A percentile compares a stretch with the other conserved stretches of the same genome.
Evolutionary conservation across 2,888 invertebrate species (phyloP).

Genomic region (Ophioninae sp.): DNA sequence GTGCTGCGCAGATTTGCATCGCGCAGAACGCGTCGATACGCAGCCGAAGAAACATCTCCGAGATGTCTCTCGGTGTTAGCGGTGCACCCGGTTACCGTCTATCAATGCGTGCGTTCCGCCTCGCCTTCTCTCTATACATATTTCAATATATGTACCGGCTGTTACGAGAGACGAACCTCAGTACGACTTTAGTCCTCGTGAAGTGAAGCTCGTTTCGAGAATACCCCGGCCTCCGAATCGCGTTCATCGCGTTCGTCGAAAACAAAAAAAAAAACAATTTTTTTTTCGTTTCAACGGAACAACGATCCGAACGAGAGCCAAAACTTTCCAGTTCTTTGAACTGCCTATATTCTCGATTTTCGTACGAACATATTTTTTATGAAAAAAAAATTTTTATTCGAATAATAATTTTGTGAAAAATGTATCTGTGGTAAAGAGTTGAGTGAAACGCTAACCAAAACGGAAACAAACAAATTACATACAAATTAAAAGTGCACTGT

Average conservation of each 20-base stretch:
- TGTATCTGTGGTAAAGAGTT: neutral
- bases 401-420: neutral
- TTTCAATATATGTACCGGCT: slow-evolving; percentile 46
- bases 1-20: slow-evolving; percentile 72
- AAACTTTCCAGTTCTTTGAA: neutral
- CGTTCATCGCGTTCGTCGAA: neutral
- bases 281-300: neutral
- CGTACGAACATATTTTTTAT: neutral
- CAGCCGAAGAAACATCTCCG: slow-evolving; percentile 50
- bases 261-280: neutral
- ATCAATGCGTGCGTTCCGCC: slow-evolving; percentile 3
- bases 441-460: neutral
- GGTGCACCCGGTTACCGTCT: slow-evolving; percentile 26
- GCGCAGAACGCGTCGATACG: slow-evolving; percentile 62
- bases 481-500: neutral
- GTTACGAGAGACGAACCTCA: slow-evolving; percentile 66
- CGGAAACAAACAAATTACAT: neutral
- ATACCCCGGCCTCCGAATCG: neutral
- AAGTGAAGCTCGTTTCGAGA: slow-evolving; percentile 64
- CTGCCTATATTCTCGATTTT: neutral
- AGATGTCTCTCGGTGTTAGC: slow-evolving; percentile 26
- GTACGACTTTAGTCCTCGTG: slow-evolving; percentile 71
- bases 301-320: neutral
- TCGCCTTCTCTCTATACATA: neutral
- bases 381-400: neutral